Base-by-base conservation (phyloP, 1,140 invertebrate genomes). In the Eumaeus atala region DNA sequence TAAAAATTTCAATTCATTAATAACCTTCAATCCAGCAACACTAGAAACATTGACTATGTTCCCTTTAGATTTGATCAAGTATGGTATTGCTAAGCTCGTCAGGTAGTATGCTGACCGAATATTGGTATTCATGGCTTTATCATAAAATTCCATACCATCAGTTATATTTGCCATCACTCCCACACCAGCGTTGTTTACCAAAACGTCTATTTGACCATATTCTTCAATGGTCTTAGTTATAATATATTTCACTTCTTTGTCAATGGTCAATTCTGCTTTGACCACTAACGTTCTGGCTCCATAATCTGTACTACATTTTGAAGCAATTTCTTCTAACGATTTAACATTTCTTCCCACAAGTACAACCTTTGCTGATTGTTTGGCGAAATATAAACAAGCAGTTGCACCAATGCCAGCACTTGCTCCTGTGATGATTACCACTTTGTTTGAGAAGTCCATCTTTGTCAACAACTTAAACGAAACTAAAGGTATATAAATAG, bases 1-100 rank as follows among this genome's bases (percentile, higher is more conserved):
- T 28, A 92, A 68, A 44, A 90, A 84, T 62, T 88, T 84, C 38
- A 91, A 79, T 55, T 69, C 70, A 48, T 66, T 71, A 58, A 92
- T 53, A 4, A 38, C 88, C 81, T 92, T 77, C 14, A 92, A 73
- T 12, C 93, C 93, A 67, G 89, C 91, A 1, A 95, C 91, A 72
- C 93, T 95, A 5, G 93, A 95, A 4, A 95, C 91, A 79, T 95
- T 95, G 0, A 96, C 91, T 61, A 95, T 91, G 58, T 90, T 92
- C n/a, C 93, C 93, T 78, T 92, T 92, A 0, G 90, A 88, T 68
- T 90, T 87, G 9, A 92, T 88, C 1, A 96, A 83, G 76, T 94
- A 84, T 8, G 94, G 94, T 5, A 93, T 90, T 48, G 92, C 91
- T 16, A 95, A 67, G 89, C 91, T 92, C 1, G 92, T 95, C 47